phyloP scores from a whole-genome alignment of 2,888 invertebrate species.

The Geophilus truncorum region DNA sequence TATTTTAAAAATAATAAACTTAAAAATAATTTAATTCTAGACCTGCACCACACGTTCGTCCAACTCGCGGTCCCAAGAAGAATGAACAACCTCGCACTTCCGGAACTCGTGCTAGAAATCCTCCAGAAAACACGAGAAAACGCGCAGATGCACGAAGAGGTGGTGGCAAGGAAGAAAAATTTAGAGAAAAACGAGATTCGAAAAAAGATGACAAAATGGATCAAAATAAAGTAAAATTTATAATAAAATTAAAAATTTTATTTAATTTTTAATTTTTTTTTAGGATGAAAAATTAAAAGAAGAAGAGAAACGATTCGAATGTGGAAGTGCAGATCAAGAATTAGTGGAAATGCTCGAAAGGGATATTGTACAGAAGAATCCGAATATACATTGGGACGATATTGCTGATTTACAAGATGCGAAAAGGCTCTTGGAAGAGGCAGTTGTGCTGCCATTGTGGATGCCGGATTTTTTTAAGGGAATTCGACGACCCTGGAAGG shows the following conservation, averaged over 20 bases:
- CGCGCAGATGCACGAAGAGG: slow-evolving; percentile 36
- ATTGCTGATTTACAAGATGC: slow-evolving; percentile 86
- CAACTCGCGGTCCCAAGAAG: slow-evolving; percentile 33
- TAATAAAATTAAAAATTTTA: too few species aligned
- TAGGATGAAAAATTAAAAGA: slow-evolving; percentile 54
- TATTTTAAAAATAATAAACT: too few species aligned
- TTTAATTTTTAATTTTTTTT: too few species aligned
- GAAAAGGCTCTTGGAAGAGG: slow-evolving; percentile 87
- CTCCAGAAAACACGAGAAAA: slow-evolving; percentile 30
- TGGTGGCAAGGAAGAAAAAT: slow-evolving; percentile 31
- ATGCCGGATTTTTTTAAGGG: slow-evolving; percentile 97
- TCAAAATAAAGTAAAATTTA: not conserved
- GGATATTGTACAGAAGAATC: slow-evolving; percentile 95
- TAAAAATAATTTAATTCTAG: too few species aligned
- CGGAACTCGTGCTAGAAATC: slow-evolving; percentile 8
- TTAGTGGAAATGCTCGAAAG: slow-evolving; percentile 89
- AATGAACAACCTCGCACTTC: slow-evolving; percentile 45
- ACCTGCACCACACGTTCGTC: slow-evolving; percentile 32
- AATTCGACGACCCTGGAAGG: slow-evolving; percentile 37
- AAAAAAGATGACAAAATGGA: slow-evolving; percentile 37
- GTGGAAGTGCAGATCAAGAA: slow-evolving; percentile 75
- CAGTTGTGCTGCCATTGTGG: slow-evolving; percentile 93
- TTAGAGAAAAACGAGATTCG: slow-evolving; percentile 31
- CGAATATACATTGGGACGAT: slow-evolving; percentile 92
- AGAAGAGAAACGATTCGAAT: slow-evolving; percentile 54